Percentiles rank a stretch among this genome's conserved stretches.
phyloP scores from a whole-genome alignment of 2,888 invertebrate species.

The Meiosimyza platycephala region DNA sequence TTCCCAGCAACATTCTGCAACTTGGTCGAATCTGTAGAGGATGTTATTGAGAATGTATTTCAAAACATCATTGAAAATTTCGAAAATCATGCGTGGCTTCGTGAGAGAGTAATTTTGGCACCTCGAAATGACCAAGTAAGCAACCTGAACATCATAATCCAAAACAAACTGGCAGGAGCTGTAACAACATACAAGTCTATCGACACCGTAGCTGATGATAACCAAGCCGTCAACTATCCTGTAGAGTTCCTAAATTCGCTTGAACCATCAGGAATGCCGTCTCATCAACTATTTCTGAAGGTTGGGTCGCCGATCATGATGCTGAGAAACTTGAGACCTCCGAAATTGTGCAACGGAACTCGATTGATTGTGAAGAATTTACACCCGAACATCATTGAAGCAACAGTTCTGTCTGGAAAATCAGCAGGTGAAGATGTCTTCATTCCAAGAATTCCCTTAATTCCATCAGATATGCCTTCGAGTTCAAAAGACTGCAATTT shows the following conservation, averaged over 20 bases:
- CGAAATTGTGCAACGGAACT: constrained; percentile 6
- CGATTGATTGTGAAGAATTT: background rate
- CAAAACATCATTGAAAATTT: too few relatives aligned
- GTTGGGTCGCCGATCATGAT: background rate
- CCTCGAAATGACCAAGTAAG: too few relatives aligned
- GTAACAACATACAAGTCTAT: too few relatives aligned
- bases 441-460: background rate
- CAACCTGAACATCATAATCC: too few relatives aligned
- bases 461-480: background rate
- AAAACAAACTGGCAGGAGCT: too few relatives aligned
- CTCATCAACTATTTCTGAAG: constrained; percentile 1
- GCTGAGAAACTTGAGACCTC: constrained; percentile 7
- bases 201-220: background rate
- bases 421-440: background rate
- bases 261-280: background rate
- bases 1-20: too few relatives aligned
- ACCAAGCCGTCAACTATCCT: constrained; percentile 7
- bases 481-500: constrained; percentile 6
- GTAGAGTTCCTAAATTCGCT: constrained; percentile 12
- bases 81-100: too few relatives aligned
- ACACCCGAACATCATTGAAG: background rate
- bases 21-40: too few relatives aligned
- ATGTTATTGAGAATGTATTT: too few relatives aligned
- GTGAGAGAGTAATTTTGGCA: too few relatives aligned
- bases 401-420: background rate